Base-by-base conservation (phyloP, 2,888 invertebrate species). In the Neria commutata region DNA sequence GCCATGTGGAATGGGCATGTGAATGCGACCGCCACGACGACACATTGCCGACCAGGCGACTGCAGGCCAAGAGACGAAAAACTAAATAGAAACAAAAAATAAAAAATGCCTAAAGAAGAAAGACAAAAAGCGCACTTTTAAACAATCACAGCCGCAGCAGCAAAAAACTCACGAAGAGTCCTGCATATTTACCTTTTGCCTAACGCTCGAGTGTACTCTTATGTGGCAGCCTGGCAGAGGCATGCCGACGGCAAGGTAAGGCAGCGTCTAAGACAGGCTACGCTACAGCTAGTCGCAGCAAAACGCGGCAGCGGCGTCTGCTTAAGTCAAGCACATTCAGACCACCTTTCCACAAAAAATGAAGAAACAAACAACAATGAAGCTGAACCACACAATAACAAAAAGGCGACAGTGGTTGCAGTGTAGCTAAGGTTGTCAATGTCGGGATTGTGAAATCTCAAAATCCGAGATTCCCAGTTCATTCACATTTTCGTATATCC, bases 351-450 rank as follows among this genome's bases (percentile, higher is more conserved):
- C 17, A 19, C 3, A 21, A 2, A 16, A 23, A 21, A 21, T 11
- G 8, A 25, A 49, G 29, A 49, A 26, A 24, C 42, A 53, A 49
- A 54, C 40, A 23, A 26, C 49, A 58, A 54, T 49, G 42, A 54
- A 54, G 40, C 54, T 25, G 46, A 57, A 51, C 52, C 25, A 56
- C n/a, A 50, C 46, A 59, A 47, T 10, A 33, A 33, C 42, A 45
- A 53, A 45, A 51, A n/a, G n/a, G n/a, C n/a, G n/a, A n/a, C n/a
- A n/a, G n/a, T n/a, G n/a, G n/a, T n/a, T n/a, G n/a, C n/a, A n/a
- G n/a, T n/a, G n/a, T n/a, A n/a, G n/a, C n/a, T n/a, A n/a, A n/a
- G n/a, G n/a, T n/a, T n/a, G n/a, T n/a, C n/a, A n/a, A n/a, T n/a
- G n/a, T n/a, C n/a, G n/a, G n/a, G n/a, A n/a, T n/a, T n/a, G n/a